Percentiles rank a stretch among this genome's conserved stretches.
Evolutionary conservation across 30 jellyfish, hydroid and myxozoan species (phyloP).

Genomic region (Aurelia aurita complex sp. Pacific): DNA sequence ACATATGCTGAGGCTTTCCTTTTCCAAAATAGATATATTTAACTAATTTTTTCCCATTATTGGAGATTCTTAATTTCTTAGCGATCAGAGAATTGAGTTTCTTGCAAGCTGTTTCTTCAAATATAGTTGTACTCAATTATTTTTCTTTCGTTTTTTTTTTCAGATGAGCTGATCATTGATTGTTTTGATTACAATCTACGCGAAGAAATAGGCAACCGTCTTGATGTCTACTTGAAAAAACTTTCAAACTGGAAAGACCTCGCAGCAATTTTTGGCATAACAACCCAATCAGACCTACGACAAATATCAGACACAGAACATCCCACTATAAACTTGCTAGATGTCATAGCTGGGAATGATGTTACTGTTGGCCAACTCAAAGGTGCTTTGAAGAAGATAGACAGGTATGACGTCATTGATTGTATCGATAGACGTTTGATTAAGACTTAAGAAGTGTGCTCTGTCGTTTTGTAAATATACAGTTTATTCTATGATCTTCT

Average conservation of each 20-base stretch:
- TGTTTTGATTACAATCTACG: conserved; percentile 28
- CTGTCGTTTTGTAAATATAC: background rate
- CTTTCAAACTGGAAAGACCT: conserved; percentile 83
- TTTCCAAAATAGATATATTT: no score
- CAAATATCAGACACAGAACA: background rate
- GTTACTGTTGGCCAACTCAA: conserved; percentile 58
- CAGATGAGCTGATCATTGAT: conserved; percentile 40
- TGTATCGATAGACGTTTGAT: conserved; percentile 25
- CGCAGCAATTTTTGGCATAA: conserved; percentile 53
- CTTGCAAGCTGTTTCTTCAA: no score
- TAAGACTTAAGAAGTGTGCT: background rate
- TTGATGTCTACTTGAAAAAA: conserved; percentile 75
- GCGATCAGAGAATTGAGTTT: no score
- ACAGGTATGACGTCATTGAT: conserved; percentile 52
- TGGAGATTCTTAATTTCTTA: no score
- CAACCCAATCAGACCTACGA: conserved; percentile 17
- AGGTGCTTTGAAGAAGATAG: conserved; percentile 55
- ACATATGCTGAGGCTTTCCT: no score
- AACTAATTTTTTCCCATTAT: no score
- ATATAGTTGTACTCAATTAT: background rate
- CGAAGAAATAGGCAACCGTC: conserved; percentile 55
- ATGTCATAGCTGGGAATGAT: conserved; percentile 10
- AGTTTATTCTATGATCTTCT: background rate
- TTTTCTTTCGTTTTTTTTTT: background rate
- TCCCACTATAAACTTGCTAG: conserved; percentile 53